Conservation (phyloP, 2,113 vertebrate species). For the Panthera uncia region DNA sequence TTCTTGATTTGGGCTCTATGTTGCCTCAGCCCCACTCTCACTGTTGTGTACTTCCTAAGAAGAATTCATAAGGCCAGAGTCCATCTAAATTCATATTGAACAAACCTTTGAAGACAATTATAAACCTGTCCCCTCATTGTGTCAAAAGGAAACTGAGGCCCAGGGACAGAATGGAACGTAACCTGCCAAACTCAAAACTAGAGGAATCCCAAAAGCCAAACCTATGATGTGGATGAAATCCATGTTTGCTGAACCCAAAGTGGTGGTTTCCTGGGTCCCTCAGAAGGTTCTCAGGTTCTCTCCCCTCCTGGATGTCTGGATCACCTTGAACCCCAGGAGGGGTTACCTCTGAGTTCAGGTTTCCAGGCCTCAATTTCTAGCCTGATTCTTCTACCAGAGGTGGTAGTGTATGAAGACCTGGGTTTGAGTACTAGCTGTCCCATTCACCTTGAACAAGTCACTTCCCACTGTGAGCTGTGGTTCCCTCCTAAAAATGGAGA, state of each 20-base stretch:
- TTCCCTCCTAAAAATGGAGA: conserved; percentile 33
- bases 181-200: conserved; percentile 24
- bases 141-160: conserved; percentile 1
- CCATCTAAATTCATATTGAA: not conserved
- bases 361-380: not conserved
- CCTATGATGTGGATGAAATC: not conserved
- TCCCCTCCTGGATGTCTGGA: not conserved
- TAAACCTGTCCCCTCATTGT: not conserved
- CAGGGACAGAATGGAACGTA: not conserved
- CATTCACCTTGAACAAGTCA: not conserved
- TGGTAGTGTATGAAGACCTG: not conserved
- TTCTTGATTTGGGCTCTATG: not conserved
- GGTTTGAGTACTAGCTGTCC: not conserved
- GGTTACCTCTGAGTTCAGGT: not conserved
- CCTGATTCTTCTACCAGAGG: not conserved
- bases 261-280: not conserved
- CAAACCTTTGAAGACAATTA: not conserved
- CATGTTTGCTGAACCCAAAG: not conserved
- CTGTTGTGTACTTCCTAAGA: conserved; percentile 1
- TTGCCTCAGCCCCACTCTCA: not conserved
- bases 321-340: not conserved
- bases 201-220: not conserved
- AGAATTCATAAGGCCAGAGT: conserved; percentile 32
- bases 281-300: not conserved
- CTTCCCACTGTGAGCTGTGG: not conserved